These are phyloP conservation scores for Drosophila helvetica DNA, from an alignment of 2,888 invertebrate genomes.

Conservation along the genomic window DNA sequence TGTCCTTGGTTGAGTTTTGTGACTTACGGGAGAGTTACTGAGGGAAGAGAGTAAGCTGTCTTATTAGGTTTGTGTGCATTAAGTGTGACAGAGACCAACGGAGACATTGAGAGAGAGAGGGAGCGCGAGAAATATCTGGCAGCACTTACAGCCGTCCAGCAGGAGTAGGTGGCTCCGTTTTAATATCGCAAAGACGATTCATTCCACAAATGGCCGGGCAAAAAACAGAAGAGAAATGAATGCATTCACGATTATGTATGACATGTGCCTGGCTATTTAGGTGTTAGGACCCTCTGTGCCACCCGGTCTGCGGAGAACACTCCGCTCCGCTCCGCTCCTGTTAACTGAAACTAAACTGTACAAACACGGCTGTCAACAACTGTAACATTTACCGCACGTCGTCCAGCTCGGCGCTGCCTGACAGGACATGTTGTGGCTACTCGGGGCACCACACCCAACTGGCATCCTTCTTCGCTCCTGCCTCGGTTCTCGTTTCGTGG, in stretches of 20 bases:
- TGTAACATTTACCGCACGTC: conserved; percentile 78
- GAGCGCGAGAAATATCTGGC: no score
- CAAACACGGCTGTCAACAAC: conserved; percentile 78
- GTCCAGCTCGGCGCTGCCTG: conserved; percentile 69
- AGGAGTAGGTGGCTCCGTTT: not conserved
- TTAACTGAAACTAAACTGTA: conserved; percentile 80
- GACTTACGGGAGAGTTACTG: conserved; percentile 55
- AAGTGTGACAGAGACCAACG: not conserved
- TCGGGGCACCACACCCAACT: conserved; percentile 54
- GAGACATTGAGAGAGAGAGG: not conserved
- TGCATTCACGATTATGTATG: conserved; percentile 20
- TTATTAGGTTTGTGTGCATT: conserved; percentile 40
- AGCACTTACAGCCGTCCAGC: not conserved
- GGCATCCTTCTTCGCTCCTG: not conserved
- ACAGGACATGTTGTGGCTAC: conserved; percentile 79
- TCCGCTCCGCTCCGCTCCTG: conserved; percentile 53
- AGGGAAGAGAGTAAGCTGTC: conserved; percentile 46
- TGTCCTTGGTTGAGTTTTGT: conserved; percentile 55
- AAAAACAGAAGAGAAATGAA: conserved; percentile 19
- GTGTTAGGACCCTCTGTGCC: not conserved
- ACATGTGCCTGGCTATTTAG: conserved; percentile 31
- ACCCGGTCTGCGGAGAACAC: not conserved
- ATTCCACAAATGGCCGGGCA: conserved; percentile 51
- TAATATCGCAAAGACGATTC: conserved; percentile 17
- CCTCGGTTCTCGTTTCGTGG: conserved; percentile 54